Evolutionary conservation across 2,113 vertebrate genomes (phyloP), one percentile per base, ranked within the genome.

Genomic region (Lamprotornis superbus): DNA sequence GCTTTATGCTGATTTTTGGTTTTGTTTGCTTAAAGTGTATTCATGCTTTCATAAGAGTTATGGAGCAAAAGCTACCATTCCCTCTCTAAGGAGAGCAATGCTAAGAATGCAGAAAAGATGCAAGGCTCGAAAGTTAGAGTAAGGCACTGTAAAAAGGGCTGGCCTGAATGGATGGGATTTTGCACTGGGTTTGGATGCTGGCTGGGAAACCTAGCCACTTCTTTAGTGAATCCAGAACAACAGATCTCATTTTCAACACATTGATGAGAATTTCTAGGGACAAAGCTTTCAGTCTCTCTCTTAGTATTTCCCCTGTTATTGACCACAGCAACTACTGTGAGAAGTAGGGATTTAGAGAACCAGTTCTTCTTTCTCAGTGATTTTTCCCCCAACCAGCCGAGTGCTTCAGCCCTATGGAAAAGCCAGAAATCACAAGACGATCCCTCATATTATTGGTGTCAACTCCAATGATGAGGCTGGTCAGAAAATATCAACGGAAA

Each of bases 21-120:
- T 96, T 94, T 94, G 89, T 97, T 96, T 96, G 77, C 87, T 92
- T 94, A 95, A 94, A 95, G 73, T 39, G 89, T 56, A 56, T 83
- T 94, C 75, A 77, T 78, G 55, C n/a, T 93, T 95, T 94, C 65
- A 25, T 70, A 90, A 94, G 83, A 90, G 20, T 86, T 94, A 96
- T 1, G 47, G 92, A 93, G 91, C 78, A 91, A 85, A 92, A 96
- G 71, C 91, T 86, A 91, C 46, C 77, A 67, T 49, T 52, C 35
- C 76, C 90, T 96, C 59, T 82, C 90, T 71, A 71, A 69, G 52
- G 75, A 95, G 42, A 80, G 49, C 57, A 94, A 79, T 28, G 84
- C 70, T 93, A 95, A 83, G 73, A 81, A 97, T 63, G 75, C 59
- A 95, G 89, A 83, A 89, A 71, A 83, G 77, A 93, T 84, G 77